Base-by-base conservation (phyloP, 2,888 invertebrate genomes). In the Eulithis testata region DNA sequence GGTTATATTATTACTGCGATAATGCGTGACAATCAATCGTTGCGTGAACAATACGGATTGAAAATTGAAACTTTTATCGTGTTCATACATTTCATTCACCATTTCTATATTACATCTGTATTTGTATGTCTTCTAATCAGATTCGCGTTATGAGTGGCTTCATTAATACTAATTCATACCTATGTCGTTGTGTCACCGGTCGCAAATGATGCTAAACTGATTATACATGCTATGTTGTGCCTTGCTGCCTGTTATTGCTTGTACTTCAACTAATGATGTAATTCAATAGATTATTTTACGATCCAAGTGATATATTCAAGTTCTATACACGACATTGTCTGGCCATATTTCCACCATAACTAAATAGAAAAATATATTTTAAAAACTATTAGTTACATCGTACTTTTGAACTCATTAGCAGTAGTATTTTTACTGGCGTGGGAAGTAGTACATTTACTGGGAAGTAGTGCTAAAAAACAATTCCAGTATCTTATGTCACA, bases 21-120 rank as follows among this genome's bases (percentile, higher is more conserved):
- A 65, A 59, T 62, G 59, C 65, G 59, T 66, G 65, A 59, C 57
- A 49, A 50, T 45, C 57, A 68, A 70, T 63, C 64, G 60, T 63
- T 60, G 69, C 74, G 62, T 69, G 70, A 70, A 70, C 55, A 63
- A 62, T 62, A 66, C 65, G 37, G 66, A 58, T 64, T 52, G 59
- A 60, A 60, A 64, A 66, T 49, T 57, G 60, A 64, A 68, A 66
- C 57, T 55, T 57, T 59, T 37, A 12, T 52, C 45, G 54, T 61
- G 8, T 36, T 52, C 44, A 44, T 11, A 40, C 40, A 40, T 40
- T 44, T 44, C 40, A 59, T 44, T 6, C 36, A 36, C n/a, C 11
- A 11, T 27, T 31, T 51, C n/a, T 44, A 47, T 14, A 14, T 47
- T 14, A 12, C 8, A 14, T 7, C 12, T 5, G 40, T 4, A 40